Base-by-base conservation (phyloP, 1,140 invertebrate species). In the Lordiphosa stackelbergi region DNA sequence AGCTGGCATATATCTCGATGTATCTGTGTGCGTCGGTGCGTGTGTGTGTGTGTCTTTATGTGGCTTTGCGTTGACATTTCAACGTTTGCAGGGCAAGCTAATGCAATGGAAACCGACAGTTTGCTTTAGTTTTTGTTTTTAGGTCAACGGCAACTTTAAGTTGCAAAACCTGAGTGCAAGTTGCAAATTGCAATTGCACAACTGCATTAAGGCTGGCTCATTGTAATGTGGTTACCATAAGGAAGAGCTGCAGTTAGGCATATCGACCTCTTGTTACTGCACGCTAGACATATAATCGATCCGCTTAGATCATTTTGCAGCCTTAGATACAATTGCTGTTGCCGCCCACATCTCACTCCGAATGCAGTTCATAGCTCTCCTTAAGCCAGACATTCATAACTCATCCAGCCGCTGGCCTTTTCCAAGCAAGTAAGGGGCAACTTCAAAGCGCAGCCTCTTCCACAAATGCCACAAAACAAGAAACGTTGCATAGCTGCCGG, bases 31-130 rank as follows among this genome's bases (percentile, higher is more conserved):
- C 19, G 7, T 12, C 19, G 42, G 28, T 31, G 31, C 22, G 56
- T 51, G 37, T 63, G 58, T 51, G 37, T 63, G 58, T 49, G 46
- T 66, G 53, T 58, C 38, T 66, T 42, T 53, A 19, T 68, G 64
- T 68, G 65, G 66, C 64, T 68, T 61, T 68, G 54, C 64, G 55
- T 49, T 68, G 65, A 68, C 65, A 68, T 68, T 68, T 68, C 55
- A 68, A 68, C 48, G 52, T 68, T 68, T 48, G 36, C 36, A 12
- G 37, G 12, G 12, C 42, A 37, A 65, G 37, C 42, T 53, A 68
- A 68, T 68, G 65, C 65, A 60, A 68, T 68, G 64, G 60, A 49
- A 68, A 66, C 64, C 53, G 52, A 22, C 63, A 66, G 46, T 36
- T 58, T 58, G 36, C 54, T 37, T 34, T 42, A 52, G 55, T 60